Base-by-base conservation (phyloP, 2,888 invertebrate genomes). In the Allolobophora icterica region DNA sequence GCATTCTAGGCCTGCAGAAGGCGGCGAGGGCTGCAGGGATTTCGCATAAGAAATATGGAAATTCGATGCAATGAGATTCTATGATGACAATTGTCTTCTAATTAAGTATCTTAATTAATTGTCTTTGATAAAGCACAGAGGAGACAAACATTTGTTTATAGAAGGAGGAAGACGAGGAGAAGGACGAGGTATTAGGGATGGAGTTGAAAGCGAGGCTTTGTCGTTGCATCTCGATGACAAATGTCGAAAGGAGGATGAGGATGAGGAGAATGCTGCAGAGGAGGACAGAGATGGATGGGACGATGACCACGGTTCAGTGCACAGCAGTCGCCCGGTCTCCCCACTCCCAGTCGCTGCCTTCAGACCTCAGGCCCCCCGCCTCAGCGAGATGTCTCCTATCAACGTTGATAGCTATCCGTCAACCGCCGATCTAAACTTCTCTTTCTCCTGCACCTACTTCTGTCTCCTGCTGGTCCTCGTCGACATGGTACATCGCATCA, bases 131-230 rank as follows among this genome's bases (percentile, higher is more conserved):
- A 71, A n/a, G 71, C 30, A n/a, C 30, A 71, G 71, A 71, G 30
- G 71, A 71, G 71, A 71, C n/a, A n/a, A n/a, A 71, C n/a, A 71
- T 71, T 71, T 71, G 71, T 71, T 71, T 71, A 4, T 8, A n/a
- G 71, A 4, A 71, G 71, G 17, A n/a, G 17, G n/a, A 71, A 6
- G 17, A n/a, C 8, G 19, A 13, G 13, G 45, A 52, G 24, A 21
- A 52, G 52, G 52, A 21, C 52, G 24, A 52, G 4, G 6, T n/a
- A n/a, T n/a, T 71, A n/a, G n/a, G 71, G 13, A 71, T 71, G 71
- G 71, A 71, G 71, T n/a, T 71, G n/a, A 71, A 71, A 71, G n/a
- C 71, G 71, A 71, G 71, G n/a, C 71, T 71, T 71, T 71, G 71
- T 71, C n/a, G 71, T n/a, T 71, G 71, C 71, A 30, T 71, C 30